These are phyloP conservation scores for Leucoptera coffeella DNA, from an alignment of 2,888 invertebrate genomes.

Conservation along the genomic window DNA sequence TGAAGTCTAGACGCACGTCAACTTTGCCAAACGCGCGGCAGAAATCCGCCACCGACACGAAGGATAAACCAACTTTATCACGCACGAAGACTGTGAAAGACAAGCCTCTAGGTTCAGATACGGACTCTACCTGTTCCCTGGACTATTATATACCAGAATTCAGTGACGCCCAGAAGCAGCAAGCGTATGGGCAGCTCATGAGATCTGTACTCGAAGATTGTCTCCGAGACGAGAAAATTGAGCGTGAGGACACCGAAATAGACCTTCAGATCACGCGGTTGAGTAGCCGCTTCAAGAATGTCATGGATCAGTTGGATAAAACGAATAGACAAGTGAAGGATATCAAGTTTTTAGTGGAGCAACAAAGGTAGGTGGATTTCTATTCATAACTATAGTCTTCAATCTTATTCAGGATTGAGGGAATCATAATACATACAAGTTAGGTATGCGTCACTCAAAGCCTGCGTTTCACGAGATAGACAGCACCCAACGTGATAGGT, in stretches of 20 bases:
- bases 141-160: constrained; percentile 18
- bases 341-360: constrained; percentile 37
- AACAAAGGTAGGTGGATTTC: constrained; percentile 23
- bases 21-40: too few relatives aligned
- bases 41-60: constrained; percentile 10
- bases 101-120: constrained; percentile 11
- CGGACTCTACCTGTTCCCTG: constrained; percentile 14
- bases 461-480: too few relatives aligned
- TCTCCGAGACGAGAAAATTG: constrained; percentile 29
- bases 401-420: too few relatives aligned
- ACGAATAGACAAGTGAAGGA: constrained; percentile 36
- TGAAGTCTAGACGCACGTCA: too few relatives aligned
- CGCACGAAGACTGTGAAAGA: constrained; percentile 16
- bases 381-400: too few relatives aligned
- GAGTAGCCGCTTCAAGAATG: constrained; percentile 34
- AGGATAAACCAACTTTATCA: constrained; percentile 7
- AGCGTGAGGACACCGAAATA: constrained; percentile 25
- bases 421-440: too few relatives aligned
- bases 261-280: constrained; percentile 38
- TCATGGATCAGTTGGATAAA: constrained; percentile 31
- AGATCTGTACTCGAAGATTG: constrained; percentile 29
- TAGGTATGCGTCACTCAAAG: too few relatives aligned
- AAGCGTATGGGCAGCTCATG: constrained; percentile 27
- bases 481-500: too few relatives aligned
- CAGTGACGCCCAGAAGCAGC: constrained; percentile 18